Base-by-base conservation (phyloP, 2,113 vertebrate species). In the Gallinago undulata region DNA sequence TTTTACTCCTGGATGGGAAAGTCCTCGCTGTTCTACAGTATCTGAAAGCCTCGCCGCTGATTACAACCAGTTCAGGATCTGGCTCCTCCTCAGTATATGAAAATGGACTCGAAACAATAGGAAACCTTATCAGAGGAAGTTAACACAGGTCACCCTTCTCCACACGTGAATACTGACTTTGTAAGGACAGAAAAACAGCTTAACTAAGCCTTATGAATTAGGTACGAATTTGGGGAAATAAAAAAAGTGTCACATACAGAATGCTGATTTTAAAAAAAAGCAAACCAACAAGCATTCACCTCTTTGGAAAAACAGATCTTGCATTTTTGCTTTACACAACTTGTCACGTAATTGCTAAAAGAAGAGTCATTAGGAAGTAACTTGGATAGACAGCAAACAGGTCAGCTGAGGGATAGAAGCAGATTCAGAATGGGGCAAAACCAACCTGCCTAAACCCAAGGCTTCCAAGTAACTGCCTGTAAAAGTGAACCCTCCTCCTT, bases 101-200 rank as follows among this genome's bases (percentile, higher is more conserved):
- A 84, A 94, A 93, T 81, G 64, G 64, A 74, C 17, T 94, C 89
- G 91, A 91, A 97, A 96, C 93, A 93, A 69, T 89, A 75, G 94
- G 70, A 87, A 89, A 97, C 79, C 27, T 97, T 97, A 95, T 97
- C 96, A 66, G 64, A 96, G 94, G 41, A 95, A 96, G 68, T 95
- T 89, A 86, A 78, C 87, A 90, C 48, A 75, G 84, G 85, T 93
- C 67, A 73, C 74, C 83, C 66, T 91, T 85, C 90, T 84, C 63
- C 1, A 80, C 81, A 93, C 2, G 6, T 80, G 83, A 93, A 90
- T 21, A 68, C 18, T 51, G 59, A 93, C 75, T 81, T 72, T n/a
- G 83, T 12, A 69, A 1, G 1, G 59, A 64, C 8, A 41, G 74
- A 69, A 89, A 86, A 95, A 13, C 12, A 87, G 18, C 37, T 81